Conservation (phyloP, 1,140 invertebrate genomes). For the Drosophila gunungcola region DNA sequence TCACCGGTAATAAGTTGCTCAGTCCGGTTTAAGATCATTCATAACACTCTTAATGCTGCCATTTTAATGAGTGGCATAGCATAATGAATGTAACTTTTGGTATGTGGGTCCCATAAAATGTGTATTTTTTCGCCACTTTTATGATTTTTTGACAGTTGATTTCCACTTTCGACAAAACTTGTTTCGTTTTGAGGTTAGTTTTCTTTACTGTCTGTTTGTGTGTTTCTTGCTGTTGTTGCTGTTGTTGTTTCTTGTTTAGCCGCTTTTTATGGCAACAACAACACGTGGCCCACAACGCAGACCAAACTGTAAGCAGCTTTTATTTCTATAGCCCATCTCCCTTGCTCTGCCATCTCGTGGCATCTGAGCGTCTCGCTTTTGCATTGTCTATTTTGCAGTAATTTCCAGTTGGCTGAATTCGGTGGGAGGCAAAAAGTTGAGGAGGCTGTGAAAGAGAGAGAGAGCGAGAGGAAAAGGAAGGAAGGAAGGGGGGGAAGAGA, state of each 20-base stretch:
- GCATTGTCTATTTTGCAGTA: conserved; percentile 47
- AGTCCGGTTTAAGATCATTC: conserved; percentile 13
- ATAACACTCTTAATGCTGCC: not conserved
- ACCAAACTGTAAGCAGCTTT: conserved; percentile 46
- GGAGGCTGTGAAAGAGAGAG: conserved; percentile 10
- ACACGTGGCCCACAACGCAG: conserved; percentile 55
- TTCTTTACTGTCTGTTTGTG: conserved; percentile 30
- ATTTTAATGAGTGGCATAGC: conserved; percentile 19
- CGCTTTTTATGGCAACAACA: conserved; percentile 49
- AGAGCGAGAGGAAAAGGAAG: not conserved
- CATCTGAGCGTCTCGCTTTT: conserved; percentile 15
- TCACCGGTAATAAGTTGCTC: too few species aligned
- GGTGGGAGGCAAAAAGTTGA: conserved; percentile 35
- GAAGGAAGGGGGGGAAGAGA: not conserved
- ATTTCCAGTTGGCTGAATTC: conserved; percentile 69
- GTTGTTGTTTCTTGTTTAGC: conserved; percentile 46
- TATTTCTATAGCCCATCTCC: conserved; percentile 33
- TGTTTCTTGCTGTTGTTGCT: conserved; percentile 23
- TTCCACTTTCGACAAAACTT: conserved; percentile 56
- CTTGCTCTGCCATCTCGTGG: not conserved
- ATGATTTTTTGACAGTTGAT: conserved; percentile 49
- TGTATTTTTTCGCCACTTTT: conserved; percentile 25
- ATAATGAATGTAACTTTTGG: conserved; percentile 35
- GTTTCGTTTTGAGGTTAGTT: conserved; percentile 73
- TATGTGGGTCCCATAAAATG: conserved; percentile 36